These are phyloP conservation scores for Lepidurus couesii DNA, from an alignment of 1,140 invertebrate species.

Conservation along the genomic window DNA sequence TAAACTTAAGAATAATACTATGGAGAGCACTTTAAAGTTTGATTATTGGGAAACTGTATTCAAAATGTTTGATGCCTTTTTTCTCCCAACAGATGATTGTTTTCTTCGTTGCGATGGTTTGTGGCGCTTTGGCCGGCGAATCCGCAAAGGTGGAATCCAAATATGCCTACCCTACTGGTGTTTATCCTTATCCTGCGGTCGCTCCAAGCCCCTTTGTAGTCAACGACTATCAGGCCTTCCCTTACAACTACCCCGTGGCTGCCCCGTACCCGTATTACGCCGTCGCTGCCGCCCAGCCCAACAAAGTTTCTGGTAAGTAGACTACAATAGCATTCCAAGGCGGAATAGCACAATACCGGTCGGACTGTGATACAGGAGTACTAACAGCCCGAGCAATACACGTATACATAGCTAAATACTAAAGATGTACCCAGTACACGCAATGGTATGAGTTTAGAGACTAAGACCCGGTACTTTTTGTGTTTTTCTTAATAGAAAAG, in stretches of 20 bases:
- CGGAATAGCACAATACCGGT: too few relatives aligned
- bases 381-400: too few relatives aligned
- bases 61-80: background rate
- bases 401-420: too few relatives aligned
- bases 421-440: too few relatives aligned
- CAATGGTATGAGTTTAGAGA: too few relatives aligned
- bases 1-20: background rate
- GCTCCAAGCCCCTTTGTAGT: background rate
- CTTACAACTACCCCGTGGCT: background rate
- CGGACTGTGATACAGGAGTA: too few relatives aligned
- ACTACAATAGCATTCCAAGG: too few relatives aligned
- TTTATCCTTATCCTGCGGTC: background rate
- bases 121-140: background rate
- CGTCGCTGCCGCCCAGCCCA: background rate
- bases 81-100: background rate
- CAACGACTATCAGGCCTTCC: background rate
- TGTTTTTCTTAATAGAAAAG: background rate
- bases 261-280: background rate
- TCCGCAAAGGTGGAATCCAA: slow-evolving; percentile 6
- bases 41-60: background rate
- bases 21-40: background rate
- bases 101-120: slow-evolving; percentile 22
- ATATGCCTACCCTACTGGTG: background rate
- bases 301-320: background rate
- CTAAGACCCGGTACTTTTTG: background rate